Conservation (phyloP, 2,888 invertebrate species). For the Eupithecia inturbata region DNA sequence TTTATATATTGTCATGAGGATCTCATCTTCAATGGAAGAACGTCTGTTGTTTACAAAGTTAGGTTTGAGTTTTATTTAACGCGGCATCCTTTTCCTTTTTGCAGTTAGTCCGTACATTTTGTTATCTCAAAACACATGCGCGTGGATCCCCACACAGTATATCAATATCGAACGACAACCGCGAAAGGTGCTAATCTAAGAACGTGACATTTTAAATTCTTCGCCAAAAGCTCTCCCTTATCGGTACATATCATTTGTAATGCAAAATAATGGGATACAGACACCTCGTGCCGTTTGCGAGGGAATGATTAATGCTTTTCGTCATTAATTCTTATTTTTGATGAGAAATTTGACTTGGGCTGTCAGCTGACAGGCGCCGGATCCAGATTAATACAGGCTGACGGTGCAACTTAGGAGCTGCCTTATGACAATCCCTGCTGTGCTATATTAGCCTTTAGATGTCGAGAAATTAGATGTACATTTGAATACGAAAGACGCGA, state of each 20-base stretch:
- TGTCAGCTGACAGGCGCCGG: slow-evolving; percentile 73
- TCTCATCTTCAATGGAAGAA: background rate
- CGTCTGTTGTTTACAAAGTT: background rate
- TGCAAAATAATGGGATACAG: slow-evolving; percentile 84
- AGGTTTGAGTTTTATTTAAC: background rate
- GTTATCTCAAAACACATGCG: slow-evolving; percentile 16
- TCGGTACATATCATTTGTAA: slow-evolving; percentile 84
- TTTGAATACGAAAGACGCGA: background rate
- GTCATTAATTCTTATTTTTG: slow-evolving; percentile 84
- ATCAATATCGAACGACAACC: slow-evolving; percentile 31
- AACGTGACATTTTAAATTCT: slow-evolving; percentile 73
- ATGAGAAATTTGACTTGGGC: slow-evolving; percentile 84
- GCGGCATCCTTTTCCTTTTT: background rate
- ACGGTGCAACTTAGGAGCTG: slow-evolving; percentile 74
- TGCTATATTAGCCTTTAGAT: slow-evolving; percentile 40
- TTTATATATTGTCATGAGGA: background rate
- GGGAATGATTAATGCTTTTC: slow-evolving; percentile 82
- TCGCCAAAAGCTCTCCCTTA: slow-evolving; percentile 71
- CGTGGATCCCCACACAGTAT: slow-evolving; percentile 21
- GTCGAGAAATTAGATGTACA: slow-evolving; percentile 9
- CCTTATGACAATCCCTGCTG: slow-evolving; percentile 64
- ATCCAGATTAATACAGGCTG: slow-evolving; percentile 83
- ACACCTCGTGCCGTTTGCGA: slow-evolving; percentile 83
- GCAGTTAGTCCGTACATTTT: background rate
- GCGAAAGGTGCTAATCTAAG: slow-evolving; percentile 56